These are phyloP conservation scores for Eulimnadia texana DNA, from an alignment of 1,140 invertebrate genomes.

Conservation along the genomic window DNA sequence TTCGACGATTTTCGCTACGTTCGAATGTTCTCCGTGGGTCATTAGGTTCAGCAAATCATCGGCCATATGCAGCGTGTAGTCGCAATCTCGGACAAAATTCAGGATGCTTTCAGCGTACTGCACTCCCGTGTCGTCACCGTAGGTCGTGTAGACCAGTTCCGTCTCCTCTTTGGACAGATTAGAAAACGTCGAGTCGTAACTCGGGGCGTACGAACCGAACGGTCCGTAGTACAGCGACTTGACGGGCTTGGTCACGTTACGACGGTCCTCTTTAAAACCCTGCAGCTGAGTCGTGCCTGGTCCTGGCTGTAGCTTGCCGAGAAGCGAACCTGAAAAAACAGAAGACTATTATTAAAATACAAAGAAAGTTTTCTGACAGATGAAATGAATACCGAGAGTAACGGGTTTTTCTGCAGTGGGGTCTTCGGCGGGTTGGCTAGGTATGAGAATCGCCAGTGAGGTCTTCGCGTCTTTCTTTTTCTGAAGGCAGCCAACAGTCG, in stretches of 20 bases:
- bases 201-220: conserved; percentile 87
- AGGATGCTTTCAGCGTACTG: conserved; percentile 74
- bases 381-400: conserved; percentile 51
- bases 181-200: conserved; percentile 87
- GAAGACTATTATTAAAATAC: no score
- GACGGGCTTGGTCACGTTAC: conserved; percentile 74
- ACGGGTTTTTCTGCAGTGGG: conserved; percentile 60
- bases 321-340: not conserved
- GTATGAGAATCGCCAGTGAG: conserved; percentile 70
- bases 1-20: conserved; percentile 50
- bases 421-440: conserved; percentile 45
- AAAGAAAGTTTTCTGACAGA: no score
- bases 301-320: conserved; percentile 41
- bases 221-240: conserved; percentile 87
- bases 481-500: conserved; percentile 58
- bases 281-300: conserved; percentile 53
- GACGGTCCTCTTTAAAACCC: conserved; percentile 70
- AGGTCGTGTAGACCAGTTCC: conserved; percentile 76
- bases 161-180: conserved; percentile 87
- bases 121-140: conserved; percentile 74
- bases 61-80: conserved; percentile 65
- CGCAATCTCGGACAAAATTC: conserved; percentile 68
- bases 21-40: conserved; percentile 68
- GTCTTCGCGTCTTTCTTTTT: conserved; percentile 70
- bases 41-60: conserved; percentile 68